Conservation (phyloP, 2,888 invertebrate genomes). For the Drosophila hamatofila region DNA sequence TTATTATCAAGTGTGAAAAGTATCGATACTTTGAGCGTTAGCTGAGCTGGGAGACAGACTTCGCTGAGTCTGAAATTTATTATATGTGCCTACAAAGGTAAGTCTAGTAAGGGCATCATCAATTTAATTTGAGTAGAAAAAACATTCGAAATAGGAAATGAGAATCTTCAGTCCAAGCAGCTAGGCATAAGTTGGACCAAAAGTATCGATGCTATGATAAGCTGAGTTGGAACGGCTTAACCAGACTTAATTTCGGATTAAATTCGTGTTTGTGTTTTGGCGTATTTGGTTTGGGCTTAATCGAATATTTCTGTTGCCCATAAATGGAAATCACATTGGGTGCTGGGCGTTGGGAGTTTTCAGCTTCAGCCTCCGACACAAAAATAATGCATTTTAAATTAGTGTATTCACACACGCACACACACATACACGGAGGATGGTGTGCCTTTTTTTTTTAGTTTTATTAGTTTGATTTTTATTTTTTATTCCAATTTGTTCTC, state of each 20-base stretch:
- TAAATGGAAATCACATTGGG: constrained; percentile 66
- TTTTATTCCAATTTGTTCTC: constrained; percentile 44
- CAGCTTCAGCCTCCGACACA: constrained; percentile 29
- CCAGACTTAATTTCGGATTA: not conserved
- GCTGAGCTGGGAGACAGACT: no score
- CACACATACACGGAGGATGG: constrained; percentile 15
- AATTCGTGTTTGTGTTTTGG: not conserved
- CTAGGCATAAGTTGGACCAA: not conserved
- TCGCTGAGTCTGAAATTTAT: no score
- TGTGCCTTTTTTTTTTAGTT: constrained; percentile 63
- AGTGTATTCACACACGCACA: constrained; percentile 63
- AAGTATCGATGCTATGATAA: not conserved
- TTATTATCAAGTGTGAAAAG: no score
- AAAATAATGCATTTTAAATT: constrained; percentile 83
- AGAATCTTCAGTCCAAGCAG: not conserved
- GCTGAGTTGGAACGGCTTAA: not conserved
- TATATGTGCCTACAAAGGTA: no score
- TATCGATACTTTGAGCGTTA: no score
- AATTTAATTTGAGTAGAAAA: not conserved
- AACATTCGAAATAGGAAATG: not conserved
- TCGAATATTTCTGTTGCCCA: constrained; percentile 78
- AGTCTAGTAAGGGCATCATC: no score
- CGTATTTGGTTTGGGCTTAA: constrained; percentile 60
- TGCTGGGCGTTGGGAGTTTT: constrained; percentile 12
- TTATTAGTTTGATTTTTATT: constrained; percentile 78